These are phyloP conservation scores for Anas platyrhynchos DNA, from an alignment of 2,113 vertebrate species.

Conservation along the genomic window DNA sequence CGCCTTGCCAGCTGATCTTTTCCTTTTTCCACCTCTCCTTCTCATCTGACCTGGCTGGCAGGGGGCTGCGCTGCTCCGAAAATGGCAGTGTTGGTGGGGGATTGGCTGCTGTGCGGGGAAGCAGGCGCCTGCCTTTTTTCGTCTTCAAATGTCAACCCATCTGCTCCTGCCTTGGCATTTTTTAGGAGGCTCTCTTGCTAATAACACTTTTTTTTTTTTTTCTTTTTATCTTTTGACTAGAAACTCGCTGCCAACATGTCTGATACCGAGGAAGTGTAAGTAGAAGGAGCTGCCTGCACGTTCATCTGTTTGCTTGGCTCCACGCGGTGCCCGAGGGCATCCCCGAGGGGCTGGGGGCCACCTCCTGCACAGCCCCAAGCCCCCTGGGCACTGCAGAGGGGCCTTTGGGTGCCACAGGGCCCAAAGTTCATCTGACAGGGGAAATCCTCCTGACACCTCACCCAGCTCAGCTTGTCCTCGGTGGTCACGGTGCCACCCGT, in stretches of 20 bases:
- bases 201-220: not conserved
- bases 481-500: not conserved
- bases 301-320: not conserved
- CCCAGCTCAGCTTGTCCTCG: not conserved
- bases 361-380: not conserved
- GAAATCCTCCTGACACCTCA: not conserved
- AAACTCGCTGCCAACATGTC: constrained; percentile 84
- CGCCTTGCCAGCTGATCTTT: not conserved
- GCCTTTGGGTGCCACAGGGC: not conserved
- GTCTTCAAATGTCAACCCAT: not conserved
- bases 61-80: not conserved
- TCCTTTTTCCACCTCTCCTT: not conserved
- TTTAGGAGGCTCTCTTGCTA: not conserved
- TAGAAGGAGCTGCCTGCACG: not conserved
- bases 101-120: not conserved
- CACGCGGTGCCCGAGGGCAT: fast-evolving
- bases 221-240: constrained; percentile 65
- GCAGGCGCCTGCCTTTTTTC: not conserved
- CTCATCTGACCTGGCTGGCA: not conserved
- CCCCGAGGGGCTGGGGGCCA: not conserved
- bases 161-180: not conserved
- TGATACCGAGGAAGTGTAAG: constrained; percentile 93
- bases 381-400: not conserved
- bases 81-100: not conserved
- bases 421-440: not conserved